Conservation (phyloP, 2,797 vertebrate genomes). For the Leuciscus waleckii region DNA sequence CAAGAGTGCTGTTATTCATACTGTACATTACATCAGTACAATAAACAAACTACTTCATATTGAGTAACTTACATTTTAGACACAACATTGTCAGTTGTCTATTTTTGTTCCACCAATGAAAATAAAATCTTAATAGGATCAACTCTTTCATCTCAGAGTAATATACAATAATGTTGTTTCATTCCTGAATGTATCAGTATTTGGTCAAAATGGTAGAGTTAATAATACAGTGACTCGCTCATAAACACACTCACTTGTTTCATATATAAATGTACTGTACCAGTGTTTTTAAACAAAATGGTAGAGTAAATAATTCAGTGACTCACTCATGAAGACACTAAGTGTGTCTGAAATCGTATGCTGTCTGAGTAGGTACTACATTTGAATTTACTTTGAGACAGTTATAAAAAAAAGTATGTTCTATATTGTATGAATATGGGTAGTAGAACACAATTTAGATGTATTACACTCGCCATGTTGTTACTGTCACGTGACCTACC, state of each 20-base stretch:
- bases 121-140: background rate
- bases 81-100: background rate
- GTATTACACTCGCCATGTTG: no score
- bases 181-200: no score
- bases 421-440: no score
- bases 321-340: no score
- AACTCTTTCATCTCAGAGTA: background rate
- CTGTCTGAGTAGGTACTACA: background rate
- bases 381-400: background rate
- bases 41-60: background rate
- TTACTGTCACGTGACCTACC: no score
- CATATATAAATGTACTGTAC: background rate
- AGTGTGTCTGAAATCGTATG: no score
- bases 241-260: background rate
- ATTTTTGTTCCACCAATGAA: background rate
- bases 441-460: no score
- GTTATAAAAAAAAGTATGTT: no score
- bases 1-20: background rate
- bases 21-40: background rate
- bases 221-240: background rate
- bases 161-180: background rate
- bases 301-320: no score
- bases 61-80: background rate
- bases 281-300: background rate
- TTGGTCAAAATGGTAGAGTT: background rate